Percentiles rank a stretch among this genome's conserved stretches.
Evolutionary conservation across 2,113 vertebrate species (phyloP).

Genomic region (Synodontis membranacea): DNA sequence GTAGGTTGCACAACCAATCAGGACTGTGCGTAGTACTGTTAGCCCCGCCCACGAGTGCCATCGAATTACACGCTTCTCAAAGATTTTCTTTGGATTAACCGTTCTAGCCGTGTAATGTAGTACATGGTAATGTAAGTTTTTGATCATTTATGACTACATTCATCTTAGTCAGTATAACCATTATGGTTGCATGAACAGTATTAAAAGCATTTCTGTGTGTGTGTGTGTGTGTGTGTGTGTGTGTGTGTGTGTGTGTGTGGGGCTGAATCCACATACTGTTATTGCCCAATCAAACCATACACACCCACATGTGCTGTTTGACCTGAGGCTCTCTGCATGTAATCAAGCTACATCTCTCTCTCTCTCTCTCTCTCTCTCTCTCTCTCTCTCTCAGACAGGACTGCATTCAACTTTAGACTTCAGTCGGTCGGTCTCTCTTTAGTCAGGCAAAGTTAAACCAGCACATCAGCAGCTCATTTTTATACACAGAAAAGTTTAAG

Average conservation of each 20-base stretch:
- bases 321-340: slow-evolving; percentile 19
- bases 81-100: neutral
- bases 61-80: neutral
- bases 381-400: neutral
- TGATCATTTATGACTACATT: neutral
- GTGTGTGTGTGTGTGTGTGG: slow-evolving; percentile 29
- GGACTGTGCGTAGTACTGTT: too few species aligned
- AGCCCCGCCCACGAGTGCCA: neutral
- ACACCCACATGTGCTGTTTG: slow-evolving; percentile 31
- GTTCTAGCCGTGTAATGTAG: too few species aligned
- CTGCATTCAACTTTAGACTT: slow-evolving; percentile 15
- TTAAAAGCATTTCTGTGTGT: neutral
- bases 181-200: neutral
- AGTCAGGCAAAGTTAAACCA: slow-evolving; percentile 8
- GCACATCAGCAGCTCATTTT: neutral
- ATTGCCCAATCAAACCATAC: neutral
- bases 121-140: neutral
- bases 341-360: slow-evolving; percentile 3
- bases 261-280: neutral
- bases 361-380: slow-evolving; percentile 29
- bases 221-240: slow-evolving; percentile 25
- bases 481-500: neutral
- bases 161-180: neutral
- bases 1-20: neutral
- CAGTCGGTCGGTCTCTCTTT: slow-evolving; percentile 21